phyloP scores from a whole-genome alignment of 2,888 invertebrate species.

The Habrosyne pyritoides region DNA sequence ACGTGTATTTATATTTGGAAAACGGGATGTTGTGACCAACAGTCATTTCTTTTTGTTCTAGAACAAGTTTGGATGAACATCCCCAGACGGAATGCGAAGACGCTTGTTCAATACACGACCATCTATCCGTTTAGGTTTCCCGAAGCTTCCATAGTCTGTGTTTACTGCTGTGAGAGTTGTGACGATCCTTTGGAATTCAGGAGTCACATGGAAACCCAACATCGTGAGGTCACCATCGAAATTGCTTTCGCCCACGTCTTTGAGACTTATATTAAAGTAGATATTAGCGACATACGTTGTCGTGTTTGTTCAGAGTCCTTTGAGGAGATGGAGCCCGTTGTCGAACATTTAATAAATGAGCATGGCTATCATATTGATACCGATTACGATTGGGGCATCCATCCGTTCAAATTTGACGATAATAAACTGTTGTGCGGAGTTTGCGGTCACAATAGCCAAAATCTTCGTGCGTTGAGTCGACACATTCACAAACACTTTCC shows the following conservation, averaged over 20 bases:
- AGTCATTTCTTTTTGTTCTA: conserved; percentile 20
- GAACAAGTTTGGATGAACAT: conserved; percentile 8
- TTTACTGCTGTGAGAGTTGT: conserved; percentile 15
- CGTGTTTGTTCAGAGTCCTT: conserved; percentile 10
- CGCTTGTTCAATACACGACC: conserved; percentile 11
- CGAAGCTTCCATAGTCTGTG: conserved; percentile 13
- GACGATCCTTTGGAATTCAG: conserved; percentile 14
- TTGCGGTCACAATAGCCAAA: conserved; percentile 44
- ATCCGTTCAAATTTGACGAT: conserved; percentile 46
- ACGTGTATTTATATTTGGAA: not conserved
- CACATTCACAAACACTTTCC: conserved; percentile 51
- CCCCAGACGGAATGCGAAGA: conserved; percentile 16
- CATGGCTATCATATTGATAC: conserved; percentile 42
- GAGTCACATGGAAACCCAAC: conserved; percentile 16
- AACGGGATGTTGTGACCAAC: not conserved
- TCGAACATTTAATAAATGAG: conserved; percentile 38
- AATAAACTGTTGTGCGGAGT: conserved; percentile 40
- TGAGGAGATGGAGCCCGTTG: not conserved
- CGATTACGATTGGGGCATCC: conserved; percentile 41
- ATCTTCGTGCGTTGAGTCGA: conserved; percentile 44
- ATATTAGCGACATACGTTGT: conserved; percentile 16
- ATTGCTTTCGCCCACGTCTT: not conserved
- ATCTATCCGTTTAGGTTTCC: conserved; percentile 15
- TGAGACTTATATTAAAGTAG: conserved; percentile 11
- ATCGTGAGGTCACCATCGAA: not conserved